phyloP scores from a whole-genome alignment of 2,888 invertebrate genomes.

The Sesia bembeciformis region DNA sequence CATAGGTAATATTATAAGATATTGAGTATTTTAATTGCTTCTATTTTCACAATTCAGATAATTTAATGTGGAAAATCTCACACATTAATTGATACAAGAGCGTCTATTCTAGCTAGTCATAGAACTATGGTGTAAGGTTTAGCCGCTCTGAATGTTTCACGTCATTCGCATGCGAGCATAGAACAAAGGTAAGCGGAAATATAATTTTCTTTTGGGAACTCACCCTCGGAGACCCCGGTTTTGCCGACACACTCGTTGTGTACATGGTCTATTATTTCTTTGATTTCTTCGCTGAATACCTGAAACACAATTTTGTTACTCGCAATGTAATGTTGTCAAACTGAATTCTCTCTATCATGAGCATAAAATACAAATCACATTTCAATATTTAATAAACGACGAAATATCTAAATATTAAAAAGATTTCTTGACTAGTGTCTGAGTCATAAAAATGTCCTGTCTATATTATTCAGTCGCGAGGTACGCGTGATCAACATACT shows the following conservation, averaged over 20 bases:
- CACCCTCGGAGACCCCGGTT: conserved; percentile 65
- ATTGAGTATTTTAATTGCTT: too few relatives aligned
- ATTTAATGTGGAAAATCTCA: too few relatives aligned
- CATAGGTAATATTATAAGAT: too few relatives aligned
- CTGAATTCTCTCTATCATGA: too few relatives aligned
- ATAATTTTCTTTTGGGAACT: conserved; percentile 49
- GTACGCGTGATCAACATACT: conserved; percentile 38
- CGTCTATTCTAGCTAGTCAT: conserved; percentile 3
- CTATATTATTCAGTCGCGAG: conserved; percentile 31
- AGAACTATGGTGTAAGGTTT: conserved; percentile 23
- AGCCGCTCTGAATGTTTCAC: conserved; percentile 44
- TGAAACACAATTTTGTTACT: conserved; percentile 29
- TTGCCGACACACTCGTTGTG: conserved; percentile 64
- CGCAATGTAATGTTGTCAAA: too few relatives aligned
- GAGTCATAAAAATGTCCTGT: neutral
- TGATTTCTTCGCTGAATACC: conserved; percentile 68
- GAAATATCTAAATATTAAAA: too few relatives aligned
- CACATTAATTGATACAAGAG: neutral
- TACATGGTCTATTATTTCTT: conserved; percentile 66
- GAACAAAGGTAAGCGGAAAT: conserved; percentile 55
- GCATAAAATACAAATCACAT: too few relatives aligned
- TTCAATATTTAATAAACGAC: too few relatives aligned
- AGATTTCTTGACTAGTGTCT: too few relatives aligned
- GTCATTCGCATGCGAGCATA: conserved; percentile 48
- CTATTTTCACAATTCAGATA: too few relatives aligned